Conservation (phyloP, 2,797 vertebrate species). For the Ibycter americanus region DNA sequence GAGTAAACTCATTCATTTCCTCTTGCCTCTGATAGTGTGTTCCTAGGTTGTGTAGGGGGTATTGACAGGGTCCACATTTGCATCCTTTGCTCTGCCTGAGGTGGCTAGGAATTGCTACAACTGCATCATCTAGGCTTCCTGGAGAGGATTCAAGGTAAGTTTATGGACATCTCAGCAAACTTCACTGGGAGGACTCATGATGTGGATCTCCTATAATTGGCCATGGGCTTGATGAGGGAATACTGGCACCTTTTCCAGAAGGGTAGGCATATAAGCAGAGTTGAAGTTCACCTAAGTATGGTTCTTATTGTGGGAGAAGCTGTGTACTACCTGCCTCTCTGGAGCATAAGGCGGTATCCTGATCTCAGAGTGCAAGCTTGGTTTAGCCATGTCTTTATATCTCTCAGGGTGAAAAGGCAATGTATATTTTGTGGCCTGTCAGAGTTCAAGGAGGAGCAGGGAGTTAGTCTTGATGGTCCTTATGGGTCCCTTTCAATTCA, state of each 20-base stretch:
- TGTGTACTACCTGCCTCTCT: neutral
- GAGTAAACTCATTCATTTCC: neutral
- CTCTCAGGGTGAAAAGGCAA: neutral
- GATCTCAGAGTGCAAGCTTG: neutral
- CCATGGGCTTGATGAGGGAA: rapidly evolving
- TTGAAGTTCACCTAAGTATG: neutral
- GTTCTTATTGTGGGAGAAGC: neutral
- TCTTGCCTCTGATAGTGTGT: neutral
- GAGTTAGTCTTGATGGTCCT: neutral
- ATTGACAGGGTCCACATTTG: neutral
- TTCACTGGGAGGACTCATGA: neutral
- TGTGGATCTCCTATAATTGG: neutral
- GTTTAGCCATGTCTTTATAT: neutral
- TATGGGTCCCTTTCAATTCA: neutral
- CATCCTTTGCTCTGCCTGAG: neutral
- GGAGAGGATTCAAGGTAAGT: neutral
- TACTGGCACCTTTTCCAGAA: neutral
- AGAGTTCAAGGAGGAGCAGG: neutral
- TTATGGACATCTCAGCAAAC: neutral
- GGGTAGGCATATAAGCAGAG: neutral
- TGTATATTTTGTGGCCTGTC: neutral
- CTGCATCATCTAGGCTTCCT: neutral
- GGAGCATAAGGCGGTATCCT: neutral
- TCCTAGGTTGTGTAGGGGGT: neutral
- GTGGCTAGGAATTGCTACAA: neutral